Evolutionary conservation across 1,140 invertebrate species (phyloP).

Genomic region (Philotrypesis tridentata): DNA sequence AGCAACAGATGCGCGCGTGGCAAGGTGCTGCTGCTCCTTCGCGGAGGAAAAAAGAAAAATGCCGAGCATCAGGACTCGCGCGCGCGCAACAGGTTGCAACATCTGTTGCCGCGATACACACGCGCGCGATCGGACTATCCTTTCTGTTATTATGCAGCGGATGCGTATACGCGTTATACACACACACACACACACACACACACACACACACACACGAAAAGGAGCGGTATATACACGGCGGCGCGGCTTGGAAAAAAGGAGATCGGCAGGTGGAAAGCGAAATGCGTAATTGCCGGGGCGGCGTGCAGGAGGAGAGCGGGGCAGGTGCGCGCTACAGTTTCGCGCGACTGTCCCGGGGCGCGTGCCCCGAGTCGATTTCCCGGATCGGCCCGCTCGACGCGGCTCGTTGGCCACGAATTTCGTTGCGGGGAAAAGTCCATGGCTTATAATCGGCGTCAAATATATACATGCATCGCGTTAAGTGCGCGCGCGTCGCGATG

Average conservation of each 20-base stretch:
- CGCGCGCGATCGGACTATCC: no score
- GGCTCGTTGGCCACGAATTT: slow-evolving; percentile 11
- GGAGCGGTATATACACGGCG: no score
- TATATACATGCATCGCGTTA: no score
- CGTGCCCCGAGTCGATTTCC: neutral
- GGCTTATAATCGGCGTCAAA: no score
- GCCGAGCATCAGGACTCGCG: neutral
- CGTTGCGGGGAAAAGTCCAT: slow-evolving; percentile 12
- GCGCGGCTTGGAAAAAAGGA: neutral
- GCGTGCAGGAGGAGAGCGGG: slow-evolving; percentile 31
- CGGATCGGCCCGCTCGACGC: neutral
- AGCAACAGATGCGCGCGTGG: slow-evolving; percentile 15
- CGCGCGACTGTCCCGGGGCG: neutral
- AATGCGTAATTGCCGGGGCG: slow-evolving; percentile 54
- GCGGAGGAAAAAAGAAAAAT: neutral
- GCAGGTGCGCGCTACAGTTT: slow-evolving; percentile 23
- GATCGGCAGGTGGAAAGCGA: slow-evolving; percentile 56
- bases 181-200: no score
- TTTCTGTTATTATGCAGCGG: slow-evolving; percentile 33
- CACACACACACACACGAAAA: neutral
- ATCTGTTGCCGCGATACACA: slow-evolving; percentile 33
- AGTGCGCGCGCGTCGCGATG: no score
- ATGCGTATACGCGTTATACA: no score
- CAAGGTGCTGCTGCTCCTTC: slow-evolving; percentile 26
- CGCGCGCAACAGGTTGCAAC: slow-evolving; percentile 46